Conservation (phyloP, 1,140 invertebrate genomes). For the Brachionus sp. region DNA sequence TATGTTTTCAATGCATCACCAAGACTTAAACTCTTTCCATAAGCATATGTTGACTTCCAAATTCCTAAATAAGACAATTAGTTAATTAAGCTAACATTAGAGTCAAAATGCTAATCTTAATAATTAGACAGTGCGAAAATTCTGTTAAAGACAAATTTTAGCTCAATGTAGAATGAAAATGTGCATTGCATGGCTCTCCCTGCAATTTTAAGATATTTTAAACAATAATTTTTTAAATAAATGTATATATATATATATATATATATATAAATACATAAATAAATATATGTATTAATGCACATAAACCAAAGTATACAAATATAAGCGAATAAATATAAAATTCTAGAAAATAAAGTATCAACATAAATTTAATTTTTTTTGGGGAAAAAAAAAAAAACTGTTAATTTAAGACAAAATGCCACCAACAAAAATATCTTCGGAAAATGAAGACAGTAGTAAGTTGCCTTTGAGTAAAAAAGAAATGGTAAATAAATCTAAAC, state of each 20-base stretch:
- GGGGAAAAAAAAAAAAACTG: not conserved
- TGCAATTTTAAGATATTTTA: not conserved
- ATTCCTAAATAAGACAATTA: too few species aligned
- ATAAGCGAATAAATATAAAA: not conserved
- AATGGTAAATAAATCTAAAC: not conserved
- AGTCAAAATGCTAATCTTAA: too few species aligned
- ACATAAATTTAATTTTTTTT: slow-evolving; percentile 2
- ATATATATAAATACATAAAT: not conserved
- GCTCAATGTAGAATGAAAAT: too few species aligned
- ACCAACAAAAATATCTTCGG: not conserved
- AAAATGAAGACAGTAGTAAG: slow-evolving; percentile 40
- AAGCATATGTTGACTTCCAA: too few species aligned
- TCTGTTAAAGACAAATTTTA: too few species aligned
- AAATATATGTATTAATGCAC: not conserved
- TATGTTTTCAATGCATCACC: too few species aligned
- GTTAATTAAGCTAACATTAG: too few species aligned
- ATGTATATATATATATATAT: not conserved
- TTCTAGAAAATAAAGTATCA: slow-evolving; percentile 1
- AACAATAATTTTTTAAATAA: not conserved
- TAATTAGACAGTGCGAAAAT: too few species aligned
- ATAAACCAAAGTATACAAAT: not conserved
- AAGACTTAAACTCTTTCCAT: too few species aligned
- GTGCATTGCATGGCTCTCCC: too few species aligned
- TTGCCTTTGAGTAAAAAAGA: not conserved
- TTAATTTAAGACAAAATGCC: not conserved